Percentiles rank a stretch among this genome's conserved stretches.
These are phyloP conservation scores for Neoseiulus cucumeris DNA, from an alignment of 1,140 invertebrate genomes.

Conservation along the genomic window DNA sequence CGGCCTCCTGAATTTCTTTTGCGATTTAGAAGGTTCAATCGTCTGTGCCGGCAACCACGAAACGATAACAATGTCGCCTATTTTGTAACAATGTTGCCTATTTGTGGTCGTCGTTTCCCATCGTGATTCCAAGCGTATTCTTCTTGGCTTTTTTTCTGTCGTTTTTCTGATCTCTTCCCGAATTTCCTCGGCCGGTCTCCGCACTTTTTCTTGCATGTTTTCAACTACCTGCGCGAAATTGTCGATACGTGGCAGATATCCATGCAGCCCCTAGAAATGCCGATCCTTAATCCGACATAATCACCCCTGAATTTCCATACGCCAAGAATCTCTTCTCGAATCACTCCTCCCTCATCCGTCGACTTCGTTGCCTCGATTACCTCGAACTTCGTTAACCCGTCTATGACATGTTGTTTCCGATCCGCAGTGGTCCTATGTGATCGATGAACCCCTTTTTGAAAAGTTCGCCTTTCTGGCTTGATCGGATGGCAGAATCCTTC, in stretches of 20 bases:
- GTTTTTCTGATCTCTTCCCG: not conserved
- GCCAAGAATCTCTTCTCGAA: not conserved
- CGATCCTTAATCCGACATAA: not conserved
- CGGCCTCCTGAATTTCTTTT: not conserved
- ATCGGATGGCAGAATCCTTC: no score
- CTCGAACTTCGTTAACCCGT: not conserved
- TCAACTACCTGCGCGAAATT: not conserved
- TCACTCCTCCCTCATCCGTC: not conserved
- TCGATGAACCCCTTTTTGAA: not conserved
- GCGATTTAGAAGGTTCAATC: not conserved
- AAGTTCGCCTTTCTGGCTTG: not conserved
- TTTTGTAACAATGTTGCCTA: not conserved
- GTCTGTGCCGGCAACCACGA: not conserved
- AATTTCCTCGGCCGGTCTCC: not conserved
- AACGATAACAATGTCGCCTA: not conserved
- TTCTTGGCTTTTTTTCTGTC: not conserved
- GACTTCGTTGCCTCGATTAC: not conserved
- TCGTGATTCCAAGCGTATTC: not conserved
- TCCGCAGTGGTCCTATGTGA: not conserved
- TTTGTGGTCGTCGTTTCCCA: not conserved
- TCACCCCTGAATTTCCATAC: not conserved
- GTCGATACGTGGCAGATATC: not conserved
- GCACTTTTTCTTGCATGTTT: not conserved
- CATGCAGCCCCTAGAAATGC: not conserved
- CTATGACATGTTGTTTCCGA: not conserved